Evolutionary conservation across 1,140 invertebrate species (phyloP).

Genomic region (Lordiphosa clarofinis): DNA sequence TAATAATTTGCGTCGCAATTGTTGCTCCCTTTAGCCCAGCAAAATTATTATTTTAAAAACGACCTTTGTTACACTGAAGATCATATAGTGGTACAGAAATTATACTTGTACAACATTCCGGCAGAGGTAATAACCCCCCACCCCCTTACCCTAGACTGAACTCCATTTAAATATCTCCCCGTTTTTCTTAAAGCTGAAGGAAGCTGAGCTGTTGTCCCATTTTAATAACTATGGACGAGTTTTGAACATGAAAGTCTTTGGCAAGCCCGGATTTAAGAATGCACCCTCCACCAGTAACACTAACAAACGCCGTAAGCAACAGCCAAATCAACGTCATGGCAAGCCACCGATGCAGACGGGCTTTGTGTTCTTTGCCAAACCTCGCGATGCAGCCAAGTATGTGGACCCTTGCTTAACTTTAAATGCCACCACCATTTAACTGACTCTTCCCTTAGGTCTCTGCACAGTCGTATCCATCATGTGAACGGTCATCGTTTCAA

Average conservation of each 20-base stretch:
- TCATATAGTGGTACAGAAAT: slow-evolving; percentile 42
- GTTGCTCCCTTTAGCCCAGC: slow-evolving; percentile 8
- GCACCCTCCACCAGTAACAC: not conserved
- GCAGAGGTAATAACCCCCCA: slow-evolving; percentile 17
- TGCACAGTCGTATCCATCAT: slow-evolving; percentile 26
- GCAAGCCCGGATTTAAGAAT: not conserved
- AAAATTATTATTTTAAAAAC: slow-evolving; percentile 41
- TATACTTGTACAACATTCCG: slow-evolving; percentile 37
- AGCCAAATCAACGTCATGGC: not conserved
- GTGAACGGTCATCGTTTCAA: slow-evolving; percentile 13
- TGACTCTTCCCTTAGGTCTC: too few relatives aligned
- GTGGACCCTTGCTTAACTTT: too few relatives aligned
- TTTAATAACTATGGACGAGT: slow-evolving; percentile 44
- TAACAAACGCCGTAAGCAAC: not conserved
- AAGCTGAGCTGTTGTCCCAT: slow-evolving; percentile 1
- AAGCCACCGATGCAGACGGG: slow-evolving; percentile 8
- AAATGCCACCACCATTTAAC: too few relatives aligned
- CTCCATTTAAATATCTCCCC: not conserved
- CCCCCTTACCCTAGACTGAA: not conserved
- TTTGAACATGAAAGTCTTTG: slow-evolving; percentile 14
- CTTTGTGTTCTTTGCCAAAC: slow-evolving; percentile 28
- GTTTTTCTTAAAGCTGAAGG: slow-evolving; percentile 11
- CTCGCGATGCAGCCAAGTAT: slow-evolving; percentile 35
- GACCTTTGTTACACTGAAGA: slow-evolving; percentile 57
- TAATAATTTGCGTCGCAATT: not conserved